These are phyloP conservation scores for Tor tambroides DNA, from an alignment of 2,113 vertebrate species.

Conservation along the genomic window DNA sequence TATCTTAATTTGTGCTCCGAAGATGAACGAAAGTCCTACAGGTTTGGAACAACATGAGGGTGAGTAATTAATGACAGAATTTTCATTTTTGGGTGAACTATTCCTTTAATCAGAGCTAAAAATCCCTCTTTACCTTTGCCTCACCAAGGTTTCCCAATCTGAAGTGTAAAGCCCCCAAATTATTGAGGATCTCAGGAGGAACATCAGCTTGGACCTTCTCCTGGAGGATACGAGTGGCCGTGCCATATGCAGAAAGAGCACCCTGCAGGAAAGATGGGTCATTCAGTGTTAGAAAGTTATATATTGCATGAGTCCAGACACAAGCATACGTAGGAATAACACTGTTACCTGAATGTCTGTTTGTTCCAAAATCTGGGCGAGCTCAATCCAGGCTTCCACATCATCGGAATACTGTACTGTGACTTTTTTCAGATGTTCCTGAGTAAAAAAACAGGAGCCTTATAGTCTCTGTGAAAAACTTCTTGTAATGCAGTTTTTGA, in stretches of 20 bases:
- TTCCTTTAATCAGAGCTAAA: not conserved
- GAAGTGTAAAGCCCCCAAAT: conserved; percentile 96
- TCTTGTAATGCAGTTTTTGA: not conserved
- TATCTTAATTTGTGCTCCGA: too few relatives aligned
- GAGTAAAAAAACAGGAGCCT: conserved; percentile 42
- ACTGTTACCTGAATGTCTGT: conserved; percentile 93
- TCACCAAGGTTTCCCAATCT: conserved; percentile 96
- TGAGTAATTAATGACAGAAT: too few relatives aligned
- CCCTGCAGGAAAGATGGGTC: conserved; percentile 72
- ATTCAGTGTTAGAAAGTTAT: not conserved
- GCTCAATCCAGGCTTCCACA: conserved; percentile 98
- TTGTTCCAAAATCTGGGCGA: conserved; percentile 97
- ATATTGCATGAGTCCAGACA: not conserved
- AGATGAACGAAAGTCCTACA: too few relatives aligned
- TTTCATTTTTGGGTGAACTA: too few relatives aligned
- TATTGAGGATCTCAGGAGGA: conserved; percentile 97
- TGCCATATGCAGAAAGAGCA: conserved; percentile 95
- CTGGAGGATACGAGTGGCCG: conserved; percentile 96
- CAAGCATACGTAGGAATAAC: not conserved
- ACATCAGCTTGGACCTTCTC: conserved; percentile 99
- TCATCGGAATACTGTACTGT: conserved; percentile 98
- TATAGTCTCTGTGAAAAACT: not conserved
- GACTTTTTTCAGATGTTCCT: conserved; percentile 98
- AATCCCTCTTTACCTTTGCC: conserved; percentile 83
- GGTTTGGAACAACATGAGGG: too few relatives aligned